Percentiles rank a stretch among this genome's conserved stretches.
These are phyloP conservation scores for Leucoraja erinaceus DNA, from an alignment of 2,113 vertebrate species.

Conservation along the genomic window DNA sequence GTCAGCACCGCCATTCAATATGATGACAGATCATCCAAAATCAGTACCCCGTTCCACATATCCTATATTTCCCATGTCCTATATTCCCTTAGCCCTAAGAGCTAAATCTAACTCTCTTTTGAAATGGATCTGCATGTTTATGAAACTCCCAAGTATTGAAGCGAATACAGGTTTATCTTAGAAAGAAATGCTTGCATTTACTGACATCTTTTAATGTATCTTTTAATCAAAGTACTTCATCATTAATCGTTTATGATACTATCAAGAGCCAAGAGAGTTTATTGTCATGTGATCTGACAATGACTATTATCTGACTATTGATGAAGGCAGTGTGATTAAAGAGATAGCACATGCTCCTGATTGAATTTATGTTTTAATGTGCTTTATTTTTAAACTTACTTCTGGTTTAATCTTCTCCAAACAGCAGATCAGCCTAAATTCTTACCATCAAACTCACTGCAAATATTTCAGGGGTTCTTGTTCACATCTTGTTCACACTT, in stretches of 20 bases:
- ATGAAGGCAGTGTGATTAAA: not conserved
- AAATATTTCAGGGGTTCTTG: not conserved
- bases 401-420: not conserved
- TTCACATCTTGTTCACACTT: too few relatives aligned
- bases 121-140: not conserved
- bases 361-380: not conserved
- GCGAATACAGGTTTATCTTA: not conserved
- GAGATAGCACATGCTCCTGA: not conserved
- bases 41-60: too few relatives aligned
- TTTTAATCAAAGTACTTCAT: not conserved
- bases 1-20: too few relatives aligned
- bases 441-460: not conserved
- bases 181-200: not conserved
- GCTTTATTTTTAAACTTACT: not conserved
- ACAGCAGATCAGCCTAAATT: not conserved
- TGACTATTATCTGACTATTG: not conserved
- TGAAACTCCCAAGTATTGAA: not conserved
- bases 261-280: too few relatives aligned
- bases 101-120: too few relatives aligned
- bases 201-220: not conserved
- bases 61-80: too few relatives aligned
- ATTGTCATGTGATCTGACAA: too few relatives aligned
- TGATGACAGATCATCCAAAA: too few relatives aligned
- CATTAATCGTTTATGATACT: not conserved
- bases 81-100: too few relatives aligned